Base-by-base conservation (phyloP, 1,140 invertebrate species). In the Zaprionus inermis region DNA sequence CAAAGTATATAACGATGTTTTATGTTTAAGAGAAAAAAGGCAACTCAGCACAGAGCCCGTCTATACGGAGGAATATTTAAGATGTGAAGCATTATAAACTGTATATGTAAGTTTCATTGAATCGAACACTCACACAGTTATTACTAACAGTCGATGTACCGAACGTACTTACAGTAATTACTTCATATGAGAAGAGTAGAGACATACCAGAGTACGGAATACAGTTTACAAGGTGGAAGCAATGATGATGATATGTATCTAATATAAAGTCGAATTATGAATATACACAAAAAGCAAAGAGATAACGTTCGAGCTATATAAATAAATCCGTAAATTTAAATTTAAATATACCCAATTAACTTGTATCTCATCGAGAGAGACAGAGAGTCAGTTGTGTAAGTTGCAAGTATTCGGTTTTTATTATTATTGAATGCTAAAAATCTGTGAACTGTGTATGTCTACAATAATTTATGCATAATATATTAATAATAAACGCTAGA, bases 391-490 rank as follows among this genome's bases (percentile, higher is more conserved):
- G 18, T 28, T 28, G 24, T 54, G 34, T 54, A 28, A 52, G 12
- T 61, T 73, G 51, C 59, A 69, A 64, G 55, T 61, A 64, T 72
- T 57, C 46, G 24, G 51, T 51, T 67, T 58, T 52, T 46, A 70
- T 56, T 70, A 58, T 78, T 44, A 65, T 75, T 75, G 72, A 58
- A 74, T 75, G 56, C 65, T 74, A 75, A 69, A 59, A 59, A 70
- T 65, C 65, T 64, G 65, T 70, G 72, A 72, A 67, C 41, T 77
- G 70, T 73, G 44, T 63, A 58, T 73, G 70, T 70, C 72, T 78
- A 78, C 65, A 78, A 77, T 77, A 76, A 72, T 76, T 76, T 76
- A 76, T 72, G 65, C 71, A 36, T 73, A 73, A 63, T 49, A 60
- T 55, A 66, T 41, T 68, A 69, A 69, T 74, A 77, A 74, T 77